Percentiles rank a stretch among this genome's conserved stretches.
Evolutionary conservation across 2,888 invertebrate genomes (phyloP).

Genomic region (Eucriotettix oculatus): DNA sequence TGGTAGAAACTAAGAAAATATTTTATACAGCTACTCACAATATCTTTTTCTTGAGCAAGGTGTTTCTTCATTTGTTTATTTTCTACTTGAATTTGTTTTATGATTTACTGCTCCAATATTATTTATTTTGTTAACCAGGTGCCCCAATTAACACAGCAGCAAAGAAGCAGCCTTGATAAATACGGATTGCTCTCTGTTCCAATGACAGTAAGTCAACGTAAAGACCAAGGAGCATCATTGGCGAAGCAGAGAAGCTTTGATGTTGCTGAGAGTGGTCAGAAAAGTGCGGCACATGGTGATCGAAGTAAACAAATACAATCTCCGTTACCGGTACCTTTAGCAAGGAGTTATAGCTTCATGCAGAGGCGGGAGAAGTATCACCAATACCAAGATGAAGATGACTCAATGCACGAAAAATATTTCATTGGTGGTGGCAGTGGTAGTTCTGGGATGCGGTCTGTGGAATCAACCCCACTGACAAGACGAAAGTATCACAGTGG

Average conservation of each 20-base stretch:
- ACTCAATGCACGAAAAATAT: slow-evolving; percentile 69
- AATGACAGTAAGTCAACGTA: neutral
- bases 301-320: slow-evolving; percentile 17
- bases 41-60: too few relatives aligned
- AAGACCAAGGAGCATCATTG: slow-evolving; percentile 15
- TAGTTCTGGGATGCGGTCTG: slow-evolving; percentile 29
- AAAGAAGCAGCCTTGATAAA: slow-evolving; percentile 12
- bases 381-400: slow-evolving; percentile 36
- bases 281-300: slow-evolving; percentile 15
- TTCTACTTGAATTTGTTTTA: neutral
- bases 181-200: slow-evolving; percentile 12
- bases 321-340: slow-evolving; percentile 25
- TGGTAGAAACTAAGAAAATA: too few relatives aligned
- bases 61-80: too few relatives aligned
- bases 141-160: slow-evolving; percentile 7
- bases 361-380: slow-evolving; percentile 21
- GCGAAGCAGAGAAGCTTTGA: slow-evolving; percentile 35
- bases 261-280: slow-evolving; percentile 19
- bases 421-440: slow-evolving; percentile 25
- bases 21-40: too few relatives aligned
- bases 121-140: slow-evolving; percentile 3
- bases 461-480: slow-evolving; percentile 44
- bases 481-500: slow-evolving; percentile 14
- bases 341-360: slow-evolving; percentile 40
- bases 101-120: neutral